Evolutionary conservation across 2,797 vertebrate species (phyloP).

Genomic region (Phoxinus dragarum): DNA sequence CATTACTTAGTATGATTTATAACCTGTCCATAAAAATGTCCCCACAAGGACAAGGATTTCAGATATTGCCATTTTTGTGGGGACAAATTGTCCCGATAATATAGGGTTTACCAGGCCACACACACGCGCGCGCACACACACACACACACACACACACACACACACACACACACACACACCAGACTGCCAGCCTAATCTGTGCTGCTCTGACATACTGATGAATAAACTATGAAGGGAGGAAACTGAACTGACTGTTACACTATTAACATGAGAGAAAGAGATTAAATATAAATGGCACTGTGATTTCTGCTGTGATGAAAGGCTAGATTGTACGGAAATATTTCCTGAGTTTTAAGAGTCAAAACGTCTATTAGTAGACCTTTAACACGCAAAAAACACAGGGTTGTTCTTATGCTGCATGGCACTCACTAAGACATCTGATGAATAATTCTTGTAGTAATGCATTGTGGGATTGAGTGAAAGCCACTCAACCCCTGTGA

Average conservation of each 20-base stretch:
- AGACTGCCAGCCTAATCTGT: conserved; percentile 46
- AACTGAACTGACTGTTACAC: conserved; percentile 48
- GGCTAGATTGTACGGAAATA: conserved; percentile 34
- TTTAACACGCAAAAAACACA: conserved; percentile 13
- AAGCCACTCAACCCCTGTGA: conserved; percentile 3
- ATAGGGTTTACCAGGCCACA: too few relatives aligned
- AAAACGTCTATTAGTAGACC: conserved; percentile 13
- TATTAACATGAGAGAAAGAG: conserved; percentile 47
- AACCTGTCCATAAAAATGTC: too few relatives aligned
- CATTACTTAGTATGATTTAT: too few relatives aligned
- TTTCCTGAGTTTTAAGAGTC: conserved; percentile 16
- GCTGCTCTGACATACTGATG: conserved; percentile 46
- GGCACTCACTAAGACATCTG: background rate
- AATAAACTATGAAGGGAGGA: conserved; percentile 48
- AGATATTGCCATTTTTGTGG: too few relatives aligned
- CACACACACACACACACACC: background rate
- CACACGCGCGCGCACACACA: too few relatives aligned
- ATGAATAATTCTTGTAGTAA: background rate
- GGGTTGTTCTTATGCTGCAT: background rate
- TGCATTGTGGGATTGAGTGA: conserved; percentile 18
- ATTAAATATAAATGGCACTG: conserved; percentile 45
- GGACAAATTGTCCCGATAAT: too few relatives aligned
- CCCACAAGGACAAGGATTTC: too few relatives aligned
- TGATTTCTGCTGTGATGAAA: conserved; percentile 43
- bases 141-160: background rate